Evolutionary conservation across 2,888 invertebrate species (phyloP).

Genomic region (Drosophila yooni): DNA sequence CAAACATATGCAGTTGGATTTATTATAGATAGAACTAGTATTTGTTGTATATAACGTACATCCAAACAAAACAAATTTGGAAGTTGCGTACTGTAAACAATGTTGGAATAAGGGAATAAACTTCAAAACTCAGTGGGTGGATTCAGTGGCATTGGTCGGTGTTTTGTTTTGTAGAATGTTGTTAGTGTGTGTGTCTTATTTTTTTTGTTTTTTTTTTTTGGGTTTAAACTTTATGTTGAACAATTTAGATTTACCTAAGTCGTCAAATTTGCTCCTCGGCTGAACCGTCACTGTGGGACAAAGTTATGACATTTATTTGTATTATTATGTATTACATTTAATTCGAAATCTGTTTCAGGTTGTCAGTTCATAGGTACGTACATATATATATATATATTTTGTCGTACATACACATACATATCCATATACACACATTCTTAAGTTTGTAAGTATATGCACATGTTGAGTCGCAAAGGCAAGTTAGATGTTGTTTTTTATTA

Average conservation of each 20-base stretch:
- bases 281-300: slow-evolving; percentile 88
- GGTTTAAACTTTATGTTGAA: slow-evolving; percentile 36
- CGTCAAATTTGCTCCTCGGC: slow-evolving; percentile 89
- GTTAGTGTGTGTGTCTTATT: slow-evolving; percentile 38
- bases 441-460: slow-evolving; percentile 29
- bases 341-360: slow-evolving; percentile 34
- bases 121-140: slow-evolving; percentile 60
- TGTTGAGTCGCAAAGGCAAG: slow-evolving; percentile 24
- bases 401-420: slow-evolving; percentile 17
- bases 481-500: slow-evolving; percentile 10
- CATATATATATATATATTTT: slow-evolving; percentile 13
- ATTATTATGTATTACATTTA: slow-evolving; percentile 66
- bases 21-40: slow-evolving; percentile 6
- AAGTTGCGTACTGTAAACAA: slow-evolving; percentile 64
- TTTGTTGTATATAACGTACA: slow-evolving; percentile 54
- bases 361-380: slow-evolving; percentile 16
- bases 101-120: slow-evolving; percentile 48
- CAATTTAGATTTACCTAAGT: slow-evolving; percentile 87
- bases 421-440: slow-evolving; percentile 2
- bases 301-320: slow-evolving; percentile 74
- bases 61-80: slow-evolving; percentile 45
- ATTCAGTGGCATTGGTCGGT: slow-evolving; percentile 30
- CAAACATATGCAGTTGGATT: slow-evolving; percentile 28
- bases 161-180: slow-evolving; percentile 33
- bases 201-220: slow-evolving; percentile 21